Evolutionary conservation across 35 echinoderm and acorn worm genomes (phyloP), one percentile per base, ranked within the genome.

Genomic region (Heliocidaris tuberculata): DNA sequence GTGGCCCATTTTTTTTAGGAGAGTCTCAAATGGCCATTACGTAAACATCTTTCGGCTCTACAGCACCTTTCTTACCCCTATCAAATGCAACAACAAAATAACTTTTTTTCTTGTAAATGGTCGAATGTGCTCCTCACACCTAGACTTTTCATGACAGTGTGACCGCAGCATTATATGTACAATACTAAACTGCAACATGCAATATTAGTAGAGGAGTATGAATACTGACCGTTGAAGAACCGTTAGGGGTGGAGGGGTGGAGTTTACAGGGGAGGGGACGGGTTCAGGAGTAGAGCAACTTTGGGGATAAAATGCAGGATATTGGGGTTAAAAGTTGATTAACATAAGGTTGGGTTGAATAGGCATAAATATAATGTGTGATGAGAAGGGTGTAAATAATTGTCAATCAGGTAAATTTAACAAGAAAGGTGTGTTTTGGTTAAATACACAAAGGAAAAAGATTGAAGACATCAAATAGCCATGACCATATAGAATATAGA

Each of bases 171-270:
- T 56, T 2, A 52, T 56, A 56, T 56, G 15, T 56, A 56, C 52
- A 56, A 56, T 15, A 56, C 52, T 56, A 56, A 9, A 13, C 52
- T 56, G 52, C 52, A 56, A 56, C 52, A 56, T 56, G 52, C 52
- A 56, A 56, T 56, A 56, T 56, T 56, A 56, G 10, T 56, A 56
- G 7, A 56, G 27, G 65, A 78, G 65, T 19, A 78, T 78, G 65
- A 48, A 59, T 93, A 93, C 91, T 52, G 50, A 93, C 91, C 91
- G 91, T 59, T 93, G 91, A 9, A 59, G 91, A 42, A 59, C 91
- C n/a, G 87, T 13, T n/a, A 89, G 87, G 31, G 91, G 91, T 4
- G 91, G 91, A 19, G 91, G 91, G 50, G 49, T 93, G 29, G 50
- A 31, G n/a, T 52, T 93, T 93, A 93, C 32, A 19, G 91, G 91